phyloP scores from a whole-genome alignment of 2,113 vertebrate genomes.

The Dicrurus megarhynchus region DNA sequence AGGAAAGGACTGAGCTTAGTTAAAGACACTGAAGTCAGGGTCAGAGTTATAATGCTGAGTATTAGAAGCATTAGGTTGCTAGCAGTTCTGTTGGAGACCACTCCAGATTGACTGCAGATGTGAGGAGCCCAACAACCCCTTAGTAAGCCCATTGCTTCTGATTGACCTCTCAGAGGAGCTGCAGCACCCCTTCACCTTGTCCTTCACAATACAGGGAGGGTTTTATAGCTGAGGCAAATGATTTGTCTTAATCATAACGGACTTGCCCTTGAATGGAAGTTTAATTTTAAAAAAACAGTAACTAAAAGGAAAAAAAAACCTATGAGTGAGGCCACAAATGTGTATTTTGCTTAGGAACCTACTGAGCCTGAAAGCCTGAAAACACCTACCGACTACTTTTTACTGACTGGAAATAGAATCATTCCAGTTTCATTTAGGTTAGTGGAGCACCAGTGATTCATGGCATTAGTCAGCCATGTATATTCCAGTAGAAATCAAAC shows the following conservation, averaged over 20 bases:
- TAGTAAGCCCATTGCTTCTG: neutral
- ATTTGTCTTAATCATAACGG: neutral
- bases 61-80: neutral
- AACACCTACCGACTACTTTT: neutral
- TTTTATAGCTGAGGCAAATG: neutral
- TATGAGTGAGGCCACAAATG: neutral
- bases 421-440: constrained; percentile 2
- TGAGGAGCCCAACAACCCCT: neutral
- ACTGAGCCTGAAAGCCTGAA: neutral
- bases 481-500: neutral
- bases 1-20: neutral
- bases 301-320: neutral
- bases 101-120: neutral
- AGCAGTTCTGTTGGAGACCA: neutral
- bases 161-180: neutral
- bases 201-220: neutral
- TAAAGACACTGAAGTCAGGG: neutral
- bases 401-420: neutral
- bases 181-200: neutral
- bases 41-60: neutral
- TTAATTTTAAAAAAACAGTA: neutral
- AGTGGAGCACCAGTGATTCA: constrained; percentile 4
- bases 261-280: neutral
- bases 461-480: neutral
- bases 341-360: neutral